These are phyloP conservation scores for Eriocheir sinensis DNA, from an alignment of 1,140 invertebrate species.

Conservation along the genomic window DNA sequence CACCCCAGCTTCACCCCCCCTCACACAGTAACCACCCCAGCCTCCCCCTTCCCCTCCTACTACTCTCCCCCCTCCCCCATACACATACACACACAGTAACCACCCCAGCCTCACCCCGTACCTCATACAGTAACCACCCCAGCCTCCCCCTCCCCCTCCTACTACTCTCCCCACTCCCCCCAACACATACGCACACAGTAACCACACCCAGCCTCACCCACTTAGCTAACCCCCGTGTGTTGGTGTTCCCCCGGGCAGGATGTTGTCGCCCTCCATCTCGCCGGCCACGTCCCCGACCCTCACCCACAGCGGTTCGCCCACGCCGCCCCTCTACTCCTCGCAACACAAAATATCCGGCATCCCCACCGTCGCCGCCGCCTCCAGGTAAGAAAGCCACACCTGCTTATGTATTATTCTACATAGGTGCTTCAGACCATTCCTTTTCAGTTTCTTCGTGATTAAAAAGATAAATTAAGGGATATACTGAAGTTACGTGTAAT, in stretches of 20 bases:
- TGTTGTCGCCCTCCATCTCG: constrained; percentile 86
- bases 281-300: constrained; percentile 87
- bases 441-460: no score
- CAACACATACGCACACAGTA: no score
- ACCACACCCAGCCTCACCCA: no score
- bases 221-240: not conserved
- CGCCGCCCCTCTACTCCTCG: constrained; percentile 82
- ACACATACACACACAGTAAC: no score
- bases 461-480: no score
- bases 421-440: no score
- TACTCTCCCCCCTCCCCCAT: not conserved
- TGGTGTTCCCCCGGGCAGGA: constrained; percentile 81
- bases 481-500: no score
- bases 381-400: constrained; percentile 82
- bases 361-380: constrained; percentile 94
- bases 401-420: no score
- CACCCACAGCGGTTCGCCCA: constrained; percentile 87
- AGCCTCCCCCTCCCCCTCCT: not conserved
- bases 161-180: not conserved
- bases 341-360: constrained; percentile 86
- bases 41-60: not conserved
- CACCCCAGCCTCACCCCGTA: no score
- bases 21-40: no score
- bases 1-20: no score
- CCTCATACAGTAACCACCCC: no score